phyloP scores from a whole-genome alignment of 2,797 vertebrate genomes.

The Sebastes kiyomatsui region DNA sequence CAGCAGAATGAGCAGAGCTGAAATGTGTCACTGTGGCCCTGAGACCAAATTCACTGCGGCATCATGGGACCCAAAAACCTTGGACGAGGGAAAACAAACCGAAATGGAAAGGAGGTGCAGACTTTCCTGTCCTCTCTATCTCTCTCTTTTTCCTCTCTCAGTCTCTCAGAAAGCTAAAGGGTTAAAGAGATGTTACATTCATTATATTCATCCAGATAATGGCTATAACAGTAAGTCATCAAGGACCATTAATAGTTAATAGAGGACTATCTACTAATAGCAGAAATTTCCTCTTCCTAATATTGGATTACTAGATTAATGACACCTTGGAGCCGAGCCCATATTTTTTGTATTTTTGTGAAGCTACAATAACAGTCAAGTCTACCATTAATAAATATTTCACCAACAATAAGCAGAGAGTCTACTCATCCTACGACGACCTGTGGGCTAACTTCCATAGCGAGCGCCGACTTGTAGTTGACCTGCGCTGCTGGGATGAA shows the following conservation, averaged over 20 bases:
- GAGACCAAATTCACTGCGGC: constrained; percentile 47
- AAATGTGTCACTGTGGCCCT: constrained; percentile 46
- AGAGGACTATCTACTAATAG: constrained; percentile 73
- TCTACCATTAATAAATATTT: constrained; percentile 66
- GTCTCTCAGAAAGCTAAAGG: constrained; percentile 60
- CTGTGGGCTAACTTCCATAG: constrained; percentile 16
- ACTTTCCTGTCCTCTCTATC: constrained; percentile 21
- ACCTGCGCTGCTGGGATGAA: constrained; percentile 31
- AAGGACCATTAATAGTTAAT: constrained; percentile 71
- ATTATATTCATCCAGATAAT: constrained; percentile 65
- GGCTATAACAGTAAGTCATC: constrained; percentile 70
- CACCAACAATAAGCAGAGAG: constrained; percentile 51
- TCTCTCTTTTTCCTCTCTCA: constrained; percentile 27
- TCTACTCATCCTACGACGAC: constrained; percentile 38
- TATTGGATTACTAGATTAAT: constrained; percentile 60
- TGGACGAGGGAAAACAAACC: not conserved
- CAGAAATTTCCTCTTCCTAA: constrained; percentile 76
- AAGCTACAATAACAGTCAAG: constrained; percentile 78
- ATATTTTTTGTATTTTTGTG: constrained; percentile 58
- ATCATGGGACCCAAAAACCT: constrained; percentile 33
- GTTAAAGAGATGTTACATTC: constrained; percentile 68
- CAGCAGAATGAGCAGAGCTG: constrained; percentile 35
- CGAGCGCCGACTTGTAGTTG: constrained; percentile 15
- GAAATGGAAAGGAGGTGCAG: not conserved
- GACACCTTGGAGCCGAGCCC: constrained; percentile 34